A percentile compares a stretch with the other conserved stretches of the same genome.
These are phyloP conservation scores for Orthonevra nobilis DNA, from an alignment of 2,888 invertebrate genomes.

Conservation along the genomic window DNA sequence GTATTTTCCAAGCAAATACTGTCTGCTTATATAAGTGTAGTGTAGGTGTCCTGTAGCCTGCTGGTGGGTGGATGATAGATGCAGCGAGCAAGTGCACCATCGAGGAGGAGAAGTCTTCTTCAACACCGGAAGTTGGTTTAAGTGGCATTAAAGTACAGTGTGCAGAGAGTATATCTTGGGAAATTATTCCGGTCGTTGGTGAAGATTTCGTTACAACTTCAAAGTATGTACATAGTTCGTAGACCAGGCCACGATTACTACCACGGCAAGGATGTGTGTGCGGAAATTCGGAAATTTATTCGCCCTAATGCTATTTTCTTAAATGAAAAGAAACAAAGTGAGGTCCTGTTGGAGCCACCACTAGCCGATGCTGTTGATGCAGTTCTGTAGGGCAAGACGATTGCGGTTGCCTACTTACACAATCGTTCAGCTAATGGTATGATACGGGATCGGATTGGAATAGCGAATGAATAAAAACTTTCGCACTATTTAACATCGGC, in stretches of 20 bases:
- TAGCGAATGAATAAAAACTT: no score
- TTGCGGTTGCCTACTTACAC: no score
- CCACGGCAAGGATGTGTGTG: conserved; percentile 6
- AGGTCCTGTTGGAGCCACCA: conserved; percentile 9
- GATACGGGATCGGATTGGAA: no score
- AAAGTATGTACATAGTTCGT: neutral
- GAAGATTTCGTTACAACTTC: conserved; percentile 27
- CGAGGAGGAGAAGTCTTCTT: neutral
- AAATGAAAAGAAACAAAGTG: conserved; percentile 16
- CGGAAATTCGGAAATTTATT: no score
- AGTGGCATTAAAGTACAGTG: conserved; percentile 46
- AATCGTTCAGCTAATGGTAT: no score
- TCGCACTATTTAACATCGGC: no score
- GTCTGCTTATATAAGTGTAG: neutral
- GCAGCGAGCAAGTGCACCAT: neutral
- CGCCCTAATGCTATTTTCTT: conserved; percentile 23
- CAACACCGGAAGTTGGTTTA: conserved; percentile 42
- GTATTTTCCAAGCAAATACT: conserved; percentile 27
- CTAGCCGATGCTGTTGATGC: conserved; percentile 54
- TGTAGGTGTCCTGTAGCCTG: neutral
- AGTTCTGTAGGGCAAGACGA: conserved; percentile 41
- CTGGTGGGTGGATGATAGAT: neutral
- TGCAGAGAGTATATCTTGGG: conserved; percentile 45
- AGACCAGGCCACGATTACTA: no score
- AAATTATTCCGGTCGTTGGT: conserved; percentile 47